These are phyloP conservation scores for Tribolium freemani DNA, from an alignment of 2,888 invertebrate genomes.

Conservation along the genomic window DNA sequence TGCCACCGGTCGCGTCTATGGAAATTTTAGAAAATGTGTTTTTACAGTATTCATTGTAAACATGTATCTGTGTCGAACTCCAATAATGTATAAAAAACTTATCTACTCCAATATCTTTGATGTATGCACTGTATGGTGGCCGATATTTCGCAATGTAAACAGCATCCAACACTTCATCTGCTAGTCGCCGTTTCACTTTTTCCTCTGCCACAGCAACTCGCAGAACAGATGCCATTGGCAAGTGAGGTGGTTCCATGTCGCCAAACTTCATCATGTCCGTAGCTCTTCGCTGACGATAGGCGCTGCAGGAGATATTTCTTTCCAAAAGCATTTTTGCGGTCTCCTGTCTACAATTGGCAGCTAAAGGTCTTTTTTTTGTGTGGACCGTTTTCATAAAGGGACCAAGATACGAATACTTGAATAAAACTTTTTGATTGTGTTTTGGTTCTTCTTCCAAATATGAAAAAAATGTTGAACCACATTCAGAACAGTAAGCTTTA, in stretches of 20 bases:
- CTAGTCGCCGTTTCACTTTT: not conserved
- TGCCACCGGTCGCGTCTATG: slow-evolving; percentile 40
- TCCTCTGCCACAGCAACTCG: not conserved
- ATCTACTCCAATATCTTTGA: not conserved
- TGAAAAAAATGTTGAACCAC: not conserved
- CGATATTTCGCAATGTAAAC: not conserved
- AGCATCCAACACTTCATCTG: not conserved
- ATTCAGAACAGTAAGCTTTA: not conserved
- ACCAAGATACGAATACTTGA: not conserved
- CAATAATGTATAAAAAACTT: not conserved
- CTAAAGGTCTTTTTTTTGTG: not conserved
- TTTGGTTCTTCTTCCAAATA: slow-evolving; percentile 1
- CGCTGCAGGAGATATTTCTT: not conserved
- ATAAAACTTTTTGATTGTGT: not conserved
- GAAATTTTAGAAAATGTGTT: slow-evolving; percentile 32
- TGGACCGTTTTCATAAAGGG: not conserved
- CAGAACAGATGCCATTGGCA: not conserved
- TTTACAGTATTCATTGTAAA: not conserved
- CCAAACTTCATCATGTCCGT: not conserved
- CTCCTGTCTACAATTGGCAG: not conserved
- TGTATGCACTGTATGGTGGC: not conserved
- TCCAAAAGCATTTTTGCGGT: not conserved
- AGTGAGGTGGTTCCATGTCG: not conserved
- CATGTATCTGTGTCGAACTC: not conserved
- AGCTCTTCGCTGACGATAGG: not conserved